These are phyloP conservation scores for Saccostrea cuccullata DNA, from an alignment of 1,140 invertebrate species.

Conservation along the genomic window DNA sequence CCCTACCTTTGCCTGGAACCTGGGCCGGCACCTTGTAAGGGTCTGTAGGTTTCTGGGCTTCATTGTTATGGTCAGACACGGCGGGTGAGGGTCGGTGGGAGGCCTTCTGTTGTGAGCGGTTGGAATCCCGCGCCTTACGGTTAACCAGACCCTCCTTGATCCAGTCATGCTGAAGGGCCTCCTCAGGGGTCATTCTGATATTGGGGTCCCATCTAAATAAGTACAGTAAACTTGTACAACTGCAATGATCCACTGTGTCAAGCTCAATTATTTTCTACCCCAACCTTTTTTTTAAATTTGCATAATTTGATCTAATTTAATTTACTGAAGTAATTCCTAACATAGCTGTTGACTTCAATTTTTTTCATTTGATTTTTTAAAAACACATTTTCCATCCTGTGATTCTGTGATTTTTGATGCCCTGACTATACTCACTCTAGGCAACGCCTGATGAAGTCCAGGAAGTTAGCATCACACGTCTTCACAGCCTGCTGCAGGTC, in stretches of 20 bases:
- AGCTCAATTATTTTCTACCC: too few species aligned
- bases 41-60: slow-evolving; percentile 58
- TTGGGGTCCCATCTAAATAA: slow-evolving; percentile 75
- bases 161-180: slow-evolving; percentile 78
- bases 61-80: slow-evolving; percentile 50
- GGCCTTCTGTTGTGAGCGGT: slow-evolving; percentile 58
- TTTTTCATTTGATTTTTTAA: too few species aligned
- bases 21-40: slow-evolving; percentile 72
- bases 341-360: too few species aligned
- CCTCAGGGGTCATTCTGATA: slow-evolving; percentile 75
- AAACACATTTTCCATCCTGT: too few species aligned
- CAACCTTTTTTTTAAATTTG: too few species aligned
- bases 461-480: slow-evolving; percentile 76
- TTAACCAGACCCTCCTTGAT: slow-evolving; percentile 74
- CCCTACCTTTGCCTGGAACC: slow-evolving; percentile 64
- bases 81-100: slow-evolving; percentile 56
- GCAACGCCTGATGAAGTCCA: slow-evolving; percentile 77
- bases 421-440: slow-evolving; percentile 72
- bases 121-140: slow-evolving; percentile 57
- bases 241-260: too few species aligned
- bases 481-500: slow-evolving; percentile 76
- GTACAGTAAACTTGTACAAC: not conserved
- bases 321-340: too few species aligned
- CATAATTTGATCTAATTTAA: too few species aligned
- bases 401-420: too few species aligned